These are phyloP conservation scores for Lymantria monacha DNA, from an alignment of 2,888 invertebrate species.

Conservation along the genomic window DNA sequence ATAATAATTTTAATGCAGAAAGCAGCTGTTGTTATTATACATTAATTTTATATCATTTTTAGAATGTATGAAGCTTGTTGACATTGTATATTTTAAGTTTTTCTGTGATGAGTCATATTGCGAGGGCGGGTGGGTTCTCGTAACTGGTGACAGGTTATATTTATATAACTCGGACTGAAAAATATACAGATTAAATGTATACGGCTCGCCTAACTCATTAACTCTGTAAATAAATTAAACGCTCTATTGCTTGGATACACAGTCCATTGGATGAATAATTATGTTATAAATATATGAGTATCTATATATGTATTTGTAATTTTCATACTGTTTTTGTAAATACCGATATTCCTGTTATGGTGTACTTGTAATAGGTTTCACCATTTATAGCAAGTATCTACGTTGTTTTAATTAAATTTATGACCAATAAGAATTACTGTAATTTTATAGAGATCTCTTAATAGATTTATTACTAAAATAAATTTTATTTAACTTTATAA, in stretches of 20 bases:
- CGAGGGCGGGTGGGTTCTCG: conserved; percentile 32
- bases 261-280: conserved; percentile 36
- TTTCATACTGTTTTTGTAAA: too few species aligned
- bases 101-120: conserved; percentile 36
- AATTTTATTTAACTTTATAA: too few species aligned
- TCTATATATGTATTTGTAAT: too few species aligned
- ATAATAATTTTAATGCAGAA: background rate
- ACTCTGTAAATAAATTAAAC: conserved; percentile 42
- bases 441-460: too few species aligned
- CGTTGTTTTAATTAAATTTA: too few species aligned
- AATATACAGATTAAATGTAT: conserved; percentile 15
- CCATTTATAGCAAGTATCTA: too few species aligned
- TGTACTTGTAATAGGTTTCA: conserved; percentile 17
- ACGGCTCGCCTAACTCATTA: conserved; percentile 37
- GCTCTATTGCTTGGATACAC: conserved; percentile 29
- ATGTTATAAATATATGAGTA: conserved; percentile 29
- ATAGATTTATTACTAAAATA: too few species aligned
- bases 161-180: conserved; percentile 44
- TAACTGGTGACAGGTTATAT: conserved; percentile 45
- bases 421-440: too few species aligned
- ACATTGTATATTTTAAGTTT: conserved; percentile 22
- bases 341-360: conserved; percentile 20
- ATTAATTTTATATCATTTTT: conserved; percentile 12
- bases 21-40: conserved; percentile 7
- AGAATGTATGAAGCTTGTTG: conserved; percentile 18